These are phyloP conservation scores for Cataglyphis rosenhaueri DNA, from an alignment of 2,888 invertebrate genomes.

Conservation along the genomic window DNA sequence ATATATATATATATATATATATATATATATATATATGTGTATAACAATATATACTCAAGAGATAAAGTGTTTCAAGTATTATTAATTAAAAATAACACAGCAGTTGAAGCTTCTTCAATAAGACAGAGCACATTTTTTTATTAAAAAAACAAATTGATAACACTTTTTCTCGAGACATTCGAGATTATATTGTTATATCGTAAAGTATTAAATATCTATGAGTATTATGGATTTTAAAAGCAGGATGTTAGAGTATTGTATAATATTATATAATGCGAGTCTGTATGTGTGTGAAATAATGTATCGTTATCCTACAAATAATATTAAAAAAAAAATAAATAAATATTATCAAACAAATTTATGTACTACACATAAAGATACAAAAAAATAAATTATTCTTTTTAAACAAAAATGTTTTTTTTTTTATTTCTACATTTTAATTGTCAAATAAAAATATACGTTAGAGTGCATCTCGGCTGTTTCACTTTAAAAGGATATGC, in stretches of 20 bases:
- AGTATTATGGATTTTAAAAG: conserved; percentile 8
- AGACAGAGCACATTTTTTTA: background rate
- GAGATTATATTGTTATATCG: background rate
- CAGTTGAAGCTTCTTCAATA: background rate
- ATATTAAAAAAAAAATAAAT: too few species aligned
- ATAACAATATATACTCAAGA: background rate
- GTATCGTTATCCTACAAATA: background rate
- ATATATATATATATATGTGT: background rate
- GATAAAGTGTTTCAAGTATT: conserved; percentile 5
- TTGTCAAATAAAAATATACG: background rate
- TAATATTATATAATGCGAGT: background rate
- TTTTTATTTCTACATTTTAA: conserved; percentile 2
- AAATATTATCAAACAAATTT: background rate
- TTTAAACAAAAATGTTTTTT: background rate
- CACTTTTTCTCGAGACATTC: background rate
- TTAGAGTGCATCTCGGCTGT: background rate
- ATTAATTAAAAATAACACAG: background rate
- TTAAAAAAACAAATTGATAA: background rate
- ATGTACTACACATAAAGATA: background rate
- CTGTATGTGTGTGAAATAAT: background rate
- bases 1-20: background rate
- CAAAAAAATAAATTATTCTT: background rate
- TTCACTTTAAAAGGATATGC: background rate
- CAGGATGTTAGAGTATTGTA: background rate
- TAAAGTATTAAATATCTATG: conserved; percentile 27